Percentiles rank a stretch among this genome's conserved stretches.
Conservation (phyloP, 2,888 invertebrate species). For the Imbricaverruca yamaguchii region DNA sequence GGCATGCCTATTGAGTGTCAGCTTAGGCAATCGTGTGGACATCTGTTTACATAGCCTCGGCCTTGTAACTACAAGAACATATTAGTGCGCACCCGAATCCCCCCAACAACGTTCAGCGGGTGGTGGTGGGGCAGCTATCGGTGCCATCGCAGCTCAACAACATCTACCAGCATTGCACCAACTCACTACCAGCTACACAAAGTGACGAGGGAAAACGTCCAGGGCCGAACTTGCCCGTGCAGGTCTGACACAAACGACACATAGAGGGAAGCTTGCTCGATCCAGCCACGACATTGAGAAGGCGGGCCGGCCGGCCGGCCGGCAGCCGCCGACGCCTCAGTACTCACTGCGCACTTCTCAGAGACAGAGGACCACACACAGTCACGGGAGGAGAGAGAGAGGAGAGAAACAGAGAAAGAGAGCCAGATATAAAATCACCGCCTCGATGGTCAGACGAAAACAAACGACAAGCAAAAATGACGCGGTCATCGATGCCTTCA, state of each 20-base stretch:
- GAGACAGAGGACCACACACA: not conserved
- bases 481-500: not conserved
- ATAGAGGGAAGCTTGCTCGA: not conserved
- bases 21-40: too few species aligned
- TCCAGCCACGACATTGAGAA: not conserved
- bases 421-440: not conserved
- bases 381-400: not conserved
- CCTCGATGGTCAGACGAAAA: not conserved
- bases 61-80: too few species aligned
- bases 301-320: too few species aligned
- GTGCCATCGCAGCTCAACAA: not conserved
- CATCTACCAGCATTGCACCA: not conserved
- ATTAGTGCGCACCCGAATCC: too few species aligned
- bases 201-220: not conserved
- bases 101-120: too few species aligned
- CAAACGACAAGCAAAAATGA: not conserved
- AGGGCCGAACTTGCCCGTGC: not conserved
- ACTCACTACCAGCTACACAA: constrained; percentile 1
- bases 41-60: too few species aligned
- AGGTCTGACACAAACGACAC: not conserved
- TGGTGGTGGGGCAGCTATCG: not conserved
- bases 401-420: not conserved
- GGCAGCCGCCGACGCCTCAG: not conserved
- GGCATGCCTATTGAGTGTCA: not conserved
- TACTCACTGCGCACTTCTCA: constrained; percentile 16